Evolutionary conservation across 2,888 invertebrate genomes (phyloP), one percentile per base, ranked within the genome.

Genomic region (Drosophila percnosoma): DNA sequence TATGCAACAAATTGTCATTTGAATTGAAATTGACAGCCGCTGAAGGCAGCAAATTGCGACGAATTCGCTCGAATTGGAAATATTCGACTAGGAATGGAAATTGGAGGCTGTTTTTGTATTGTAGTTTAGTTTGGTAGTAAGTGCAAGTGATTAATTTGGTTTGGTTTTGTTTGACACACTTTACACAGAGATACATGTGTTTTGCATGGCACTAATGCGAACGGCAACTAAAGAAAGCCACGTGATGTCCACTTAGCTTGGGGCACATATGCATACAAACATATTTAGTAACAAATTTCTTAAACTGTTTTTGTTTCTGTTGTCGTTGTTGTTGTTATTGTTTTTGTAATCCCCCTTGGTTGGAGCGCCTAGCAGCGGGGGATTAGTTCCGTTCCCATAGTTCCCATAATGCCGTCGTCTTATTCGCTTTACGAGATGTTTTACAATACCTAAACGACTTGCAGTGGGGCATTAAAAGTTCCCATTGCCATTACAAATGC

Each of bases 1-100:
- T 89, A 84, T 89, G 87, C 82, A 88, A 89, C 87, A 87, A 89
- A 89, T 89, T 87, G 87, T 82, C 87, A 85, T 73, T 89, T 87
- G 73, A 89, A 89, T 87, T 89, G 81, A 81, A 81, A 80, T 77
- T 89, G 87, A 87, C 89, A 89, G 85, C 71, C 77, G 64, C 59
- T 73, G 75, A 73, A 78, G 80, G 73, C 68, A 65, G 59, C 49
- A 68, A 42, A 61, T 73, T 59, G 36, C 77, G 77, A 74, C 69
- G 55, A 58, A 55, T 62, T 63, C 42, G 45, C 45, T 52, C 65
- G 57, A 81, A 70, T 69, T 66, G 67, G 64, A 21, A 21, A 4
- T 45, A 45, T 45, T 40, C n/a, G 29, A 55, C 8, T 34, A 11
- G 36, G 18, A 18, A 24, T 27, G 10, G 53, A 15, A 18, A 54